These are phyloP conservation scores for Drosophila tani DNA, from an alignment of 1,140 invertebrate species.

Conservation along the genomic window DNA sequence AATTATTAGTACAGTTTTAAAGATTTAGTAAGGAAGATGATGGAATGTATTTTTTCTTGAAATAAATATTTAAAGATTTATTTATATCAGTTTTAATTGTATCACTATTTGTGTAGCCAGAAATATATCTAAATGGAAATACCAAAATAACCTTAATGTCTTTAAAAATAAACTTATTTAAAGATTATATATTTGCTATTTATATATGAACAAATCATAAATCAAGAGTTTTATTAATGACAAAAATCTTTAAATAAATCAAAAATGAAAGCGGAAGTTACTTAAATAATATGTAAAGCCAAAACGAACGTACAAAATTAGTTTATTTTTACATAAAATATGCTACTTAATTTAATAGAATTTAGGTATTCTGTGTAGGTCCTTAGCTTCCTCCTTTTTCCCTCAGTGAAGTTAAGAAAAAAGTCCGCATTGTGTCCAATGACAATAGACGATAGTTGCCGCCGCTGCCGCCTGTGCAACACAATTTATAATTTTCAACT, in stretches of 20 bases:
- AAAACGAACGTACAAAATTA: no score
- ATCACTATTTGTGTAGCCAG: no score
- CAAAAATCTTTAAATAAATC: neutral
- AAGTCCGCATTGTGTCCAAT: conserved; percentile 25
- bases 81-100: no score
- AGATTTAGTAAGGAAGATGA: no score
- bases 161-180: neutral
- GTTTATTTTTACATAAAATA: no score
- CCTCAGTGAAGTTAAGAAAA: conserved; percentile 3
- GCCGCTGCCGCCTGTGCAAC: conserved; percentile 22
- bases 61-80: no score
- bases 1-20: neutral
- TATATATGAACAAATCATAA: neutral
- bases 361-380: neutral
- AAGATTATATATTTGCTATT: no score
- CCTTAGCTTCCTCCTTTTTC: neutral
- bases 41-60: no score
- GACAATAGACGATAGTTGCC: conserved; percentile 36
- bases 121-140: no score
- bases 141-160: no score
- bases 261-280: neutral
- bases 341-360: neutral
- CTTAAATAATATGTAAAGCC: neutral
- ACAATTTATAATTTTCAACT: conserved; percentile 54
- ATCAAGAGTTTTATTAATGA: neutral